Percentiles rank a stretch among this genome's conserved stretches.
Conservation (phyloP, 2,797 vertebrate species). For the Craterocephalus amniculus region DNA sequence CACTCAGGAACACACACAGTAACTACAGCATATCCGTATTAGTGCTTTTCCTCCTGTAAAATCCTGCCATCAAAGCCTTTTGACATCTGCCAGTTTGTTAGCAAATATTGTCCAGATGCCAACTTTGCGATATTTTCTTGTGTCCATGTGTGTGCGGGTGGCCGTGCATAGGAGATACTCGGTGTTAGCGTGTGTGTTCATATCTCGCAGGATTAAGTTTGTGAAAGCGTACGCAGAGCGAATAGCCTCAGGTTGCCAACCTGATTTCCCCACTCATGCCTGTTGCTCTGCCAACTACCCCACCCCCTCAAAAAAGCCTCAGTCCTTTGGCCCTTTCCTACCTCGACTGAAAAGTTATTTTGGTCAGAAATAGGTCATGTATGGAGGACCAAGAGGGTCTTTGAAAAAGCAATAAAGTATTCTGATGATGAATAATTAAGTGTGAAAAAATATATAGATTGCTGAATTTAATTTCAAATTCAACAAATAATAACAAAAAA, state of each 20-base stretch:
- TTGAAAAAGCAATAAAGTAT: no score
- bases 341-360: slow-evolving; percentile 25
- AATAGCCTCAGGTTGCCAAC: slow-evolving; percentile 75
- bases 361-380: slow-evolving; percentile 50
- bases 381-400: no score
- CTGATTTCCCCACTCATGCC: slow-evolving; percentile 62
- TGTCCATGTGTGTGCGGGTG: slow-evolving; percentile 44
- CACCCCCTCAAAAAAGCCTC: slow-evolving; percentile 17
- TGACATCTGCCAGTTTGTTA: slow-evolving; percentile 83
- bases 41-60: slow-evolving; percentile 70
- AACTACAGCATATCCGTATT: slow-evolving; percentile 80
- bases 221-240: slow-evolving; percentile 71
- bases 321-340: slow-evolving; percentile 18
- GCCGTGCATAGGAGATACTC: slow-evolving; percentile 27
- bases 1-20: slow-evolving; percentile 77
- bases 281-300: slow-evolving; percentile 37
- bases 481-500: no score
- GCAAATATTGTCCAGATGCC: slow-evolving; percentile 79
- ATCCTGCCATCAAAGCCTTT: slow-evolving; percentile 79
- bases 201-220: slow-evolving; percentile 64
- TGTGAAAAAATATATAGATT: no score
- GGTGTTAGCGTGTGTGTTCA: slow-evolving; percentile 28
- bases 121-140: slow-evolving; percentile 66
- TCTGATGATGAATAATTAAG: no score
- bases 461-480: no score